Evolutionary conservation across 2,888 invertebrate species (phyloP).

Genomic region (Tupiocoris notatus): DNA sequence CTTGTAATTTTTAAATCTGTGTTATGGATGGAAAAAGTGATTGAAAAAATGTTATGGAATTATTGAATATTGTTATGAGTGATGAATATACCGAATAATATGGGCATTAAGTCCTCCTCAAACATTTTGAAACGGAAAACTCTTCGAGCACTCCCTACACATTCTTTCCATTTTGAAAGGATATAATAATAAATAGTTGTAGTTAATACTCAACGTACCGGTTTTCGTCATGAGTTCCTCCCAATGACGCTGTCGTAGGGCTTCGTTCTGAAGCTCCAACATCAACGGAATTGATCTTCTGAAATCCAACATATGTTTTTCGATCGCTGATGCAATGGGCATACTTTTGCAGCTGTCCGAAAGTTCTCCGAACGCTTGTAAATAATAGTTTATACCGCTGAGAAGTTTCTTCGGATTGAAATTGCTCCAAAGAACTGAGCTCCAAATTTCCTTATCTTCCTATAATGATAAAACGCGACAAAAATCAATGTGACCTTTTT

Average conservation of each 20-base stretch:
- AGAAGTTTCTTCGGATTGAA: slow-evolving; percentile 62
- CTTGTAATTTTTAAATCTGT: no score
- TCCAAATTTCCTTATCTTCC: slow-evolving; percentile 28
- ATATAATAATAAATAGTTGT: no score
- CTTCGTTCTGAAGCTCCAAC: slow-evolving; percentile 87
- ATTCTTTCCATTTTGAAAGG: no score
- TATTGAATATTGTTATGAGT: no score
- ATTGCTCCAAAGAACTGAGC: slow-evolving; percentile 21
- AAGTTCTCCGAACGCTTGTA: slow-evolving; percentile 74
- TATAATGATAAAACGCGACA: neutral
- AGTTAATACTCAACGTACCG: no score
- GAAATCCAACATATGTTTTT: slow-evolving; percentile 85
- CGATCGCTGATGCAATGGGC: slow-evolving; percentile 67
- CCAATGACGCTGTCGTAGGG: slow-evolving; percentile 88
- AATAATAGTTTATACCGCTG: slow-evolving; percentile 82
- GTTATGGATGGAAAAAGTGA: no score
- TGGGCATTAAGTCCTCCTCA: no score
- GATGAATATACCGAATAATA: no score
- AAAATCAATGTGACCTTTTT: no score
- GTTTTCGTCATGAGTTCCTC: slow-evolving; percentile 83
- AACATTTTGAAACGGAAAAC: no score
- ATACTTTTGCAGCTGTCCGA: slow-evolving; percentile 53
- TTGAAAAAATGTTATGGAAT: no score
- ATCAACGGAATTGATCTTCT: slow-evolving; percentile 83
- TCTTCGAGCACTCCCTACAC: no score